A percentile compares a stretch with the other conserved stretches of the same genome.
Evolutionary conservation across 2,113 vertebrate species (phyloP).

Genomic region (Prinia subflava): DNA sequence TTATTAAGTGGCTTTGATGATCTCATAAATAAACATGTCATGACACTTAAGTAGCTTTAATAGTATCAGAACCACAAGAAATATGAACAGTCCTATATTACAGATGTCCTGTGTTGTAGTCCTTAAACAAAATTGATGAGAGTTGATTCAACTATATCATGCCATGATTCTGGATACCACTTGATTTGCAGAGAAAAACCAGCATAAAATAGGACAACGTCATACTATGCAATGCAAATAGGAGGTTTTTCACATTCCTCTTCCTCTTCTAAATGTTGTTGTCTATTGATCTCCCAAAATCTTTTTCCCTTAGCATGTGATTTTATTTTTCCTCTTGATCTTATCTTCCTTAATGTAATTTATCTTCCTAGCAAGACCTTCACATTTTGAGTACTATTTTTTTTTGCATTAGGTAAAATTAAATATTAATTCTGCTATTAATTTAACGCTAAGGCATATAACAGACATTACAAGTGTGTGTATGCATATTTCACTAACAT

Average conservation of each 20-base stretch:
- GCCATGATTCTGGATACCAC: neutral
- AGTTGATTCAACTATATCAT: conserved; percentile 21
- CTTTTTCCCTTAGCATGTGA: neutral
- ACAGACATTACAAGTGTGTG: neutral
- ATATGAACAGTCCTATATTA: conserved; percentile 22
- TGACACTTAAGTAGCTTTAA: conserved; percentile 56
- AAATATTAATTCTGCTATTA: neutral
- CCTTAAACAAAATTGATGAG: conserved; percentile 40
- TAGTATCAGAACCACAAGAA: conserved; percentile 51
- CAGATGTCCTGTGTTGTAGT: conserved; percentile 15
- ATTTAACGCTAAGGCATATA: neutral
- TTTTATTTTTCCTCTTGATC: neutral
- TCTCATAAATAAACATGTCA: conserved; percentile 61
- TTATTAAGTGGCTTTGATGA: conserved; percentile 60
- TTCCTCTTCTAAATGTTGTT: neutral
- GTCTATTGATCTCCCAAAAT: neutral
- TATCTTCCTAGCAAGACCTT: neutral
- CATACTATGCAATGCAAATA: neutral
- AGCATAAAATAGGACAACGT: neutral
- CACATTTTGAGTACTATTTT: neutral
- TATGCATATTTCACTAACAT: neutral
- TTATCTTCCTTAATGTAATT: neutral
- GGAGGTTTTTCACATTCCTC: neutral
- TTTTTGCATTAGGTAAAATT: neutral
- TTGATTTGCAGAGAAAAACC: conserved; percentile 30